A percentile compares a stretch with the other conserved stretches of the same genome.
Conservation (phyloP, 1,140 invertebrate species). For the Condylostylus longicornis region DNA sequence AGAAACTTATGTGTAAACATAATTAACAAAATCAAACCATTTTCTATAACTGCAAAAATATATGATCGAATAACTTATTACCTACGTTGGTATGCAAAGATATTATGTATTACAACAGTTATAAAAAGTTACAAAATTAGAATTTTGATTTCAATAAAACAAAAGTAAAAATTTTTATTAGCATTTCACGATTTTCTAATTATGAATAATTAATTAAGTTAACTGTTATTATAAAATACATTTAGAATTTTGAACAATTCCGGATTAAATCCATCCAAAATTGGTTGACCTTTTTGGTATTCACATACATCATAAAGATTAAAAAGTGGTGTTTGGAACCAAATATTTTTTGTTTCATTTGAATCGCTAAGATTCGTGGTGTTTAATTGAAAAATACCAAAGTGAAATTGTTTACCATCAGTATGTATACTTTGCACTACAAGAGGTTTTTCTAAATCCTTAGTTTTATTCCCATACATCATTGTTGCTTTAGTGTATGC, state of each 20-base stretch:
- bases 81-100: no score
- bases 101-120: no score
- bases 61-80: no score
- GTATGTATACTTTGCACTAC: slow-evolving; percentile 65
- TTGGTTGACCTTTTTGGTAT: slow-evolving; percentile 46
- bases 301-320: slow-evolving; percentile 50
- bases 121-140: no score
- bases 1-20: no score
- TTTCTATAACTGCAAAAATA: no score
- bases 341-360: slow-evolving; percentile 58
- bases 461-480: slow-evolving; percentile 45
- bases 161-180: no score
- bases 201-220: no score
- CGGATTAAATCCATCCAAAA: slow-evolving; percentile 55
- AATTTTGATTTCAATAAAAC: no score
- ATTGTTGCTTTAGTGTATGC: slow-evolving; percentile 53
- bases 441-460: slow-evolving; percentile 57
- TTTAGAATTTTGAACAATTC: slow-evolving; percentile 60
- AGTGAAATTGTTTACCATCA: slow-evolving; percentile 57
- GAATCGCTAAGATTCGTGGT: slow-evolving; percentile 49
- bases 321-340: slow-evolving; percentile 51
- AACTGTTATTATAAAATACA: slow-evolving; percentile 54
- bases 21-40: no score
- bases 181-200: no score
- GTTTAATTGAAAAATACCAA: slow-evolving; percentile 74